Evolutionary conservation across 2,888 invertebrate species (phyloP).

Genomic region (Acleris literana): DNA sequence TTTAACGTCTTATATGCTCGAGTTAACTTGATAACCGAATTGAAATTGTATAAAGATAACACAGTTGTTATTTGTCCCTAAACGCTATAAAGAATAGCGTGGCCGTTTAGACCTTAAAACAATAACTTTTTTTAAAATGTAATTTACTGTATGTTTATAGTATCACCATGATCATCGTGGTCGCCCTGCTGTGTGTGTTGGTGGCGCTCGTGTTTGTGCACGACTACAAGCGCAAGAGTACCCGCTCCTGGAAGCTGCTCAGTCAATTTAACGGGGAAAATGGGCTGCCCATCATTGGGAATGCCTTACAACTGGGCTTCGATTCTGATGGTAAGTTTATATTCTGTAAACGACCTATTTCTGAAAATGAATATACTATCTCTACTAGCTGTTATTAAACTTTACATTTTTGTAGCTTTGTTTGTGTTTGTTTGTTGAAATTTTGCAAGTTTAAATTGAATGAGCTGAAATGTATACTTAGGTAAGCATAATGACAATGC

Average conservation of each 20-base stretch:
- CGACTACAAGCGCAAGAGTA: conserved; percentile 41
- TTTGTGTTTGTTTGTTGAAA: too few species aligned
- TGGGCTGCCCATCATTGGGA: conserved; percentile 58
- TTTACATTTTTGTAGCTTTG: too few species aligned
- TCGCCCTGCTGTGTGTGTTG: conserved; percentile 43
- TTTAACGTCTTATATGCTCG: conserved; percentile 7
- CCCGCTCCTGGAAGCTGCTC: conserved; percentile 46
- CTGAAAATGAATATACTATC: not conserved
- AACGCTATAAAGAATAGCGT: too few species aligned
- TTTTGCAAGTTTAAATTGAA: too few species aligned
- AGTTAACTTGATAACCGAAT: not conserved
- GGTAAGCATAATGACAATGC: too few species aligned
- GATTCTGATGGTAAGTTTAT: conserved; percentile 50
- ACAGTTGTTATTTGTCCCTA: not conserved
- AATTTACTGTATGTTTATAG: conserved; percentile 6
- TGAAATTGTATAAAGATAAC: not conserved
- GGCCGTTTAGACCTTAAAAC: not conserved
- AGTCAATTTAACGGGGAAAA: conserved; percentile 53
- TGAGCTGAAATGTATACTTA: too few species aligned
- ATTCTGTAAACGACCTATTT: not conserved
- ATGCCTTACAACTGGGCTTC: conserved; percentile 59
- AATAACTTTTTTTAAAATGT: not conserved
- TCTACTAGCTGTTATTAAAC: too few species aligned
- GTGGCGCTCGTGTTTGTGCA: conserved; percentile 41
- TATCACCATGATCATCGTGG: conserved; percentile 42